Evolutionary conservation across 1,140 invertebrate genomes (phyloP), one percentile per base, ranked within the genome.

Genomic region (Drosophila quadrilineata): DNA sequence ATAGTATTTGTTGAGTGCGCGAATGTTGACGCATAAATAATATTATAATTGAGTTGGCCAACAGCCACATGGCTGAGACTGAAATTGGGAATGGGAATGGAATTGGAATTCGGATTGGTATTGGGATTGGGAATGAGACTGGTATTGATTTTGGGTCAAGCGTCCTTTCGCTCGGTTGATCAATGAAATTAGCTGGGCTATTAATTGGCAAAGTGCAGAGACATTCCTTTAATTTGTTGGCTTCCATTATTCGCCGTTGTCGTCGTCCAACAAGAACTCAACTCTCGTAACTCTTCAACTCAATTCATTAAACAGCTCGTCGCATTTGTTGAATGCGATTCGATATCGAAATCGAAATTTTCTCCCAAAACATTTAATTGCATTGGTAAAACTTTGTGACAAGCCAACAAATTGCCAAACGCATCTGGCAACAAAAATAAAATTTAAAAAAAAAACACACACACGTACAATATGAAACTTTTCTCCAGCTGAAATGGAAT

Each of bases 21-120:
- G 79, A 84, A 77, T 82, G 77, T 73, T 74, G 79, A 53, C 79
- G 79, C 77, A 84, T 84, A 84, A 84, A 84, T 84, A 84, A 77
- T 77, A 84, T 74, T 76, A 84, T 84, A 84, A 84, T 85, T 84
- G 73, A 84, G 73, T 71, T 41, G 26, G 35, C 10, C 22, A 19
- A 9, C n/a, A 48, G 22, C 58, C 40, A 63, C 50, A 52, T 60
- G 57, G 57, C 57, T 38, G 5, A 12, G 10, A 41, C 24, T 43
- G 40, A 6, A 21, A 0, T 3, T 0, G 22, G 3, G 14, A 5
- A 38, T 8, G 9, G 4, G n/a, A 8, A n/a, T 17, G 10, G 16
- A 33, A 22, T 2, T 21, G 5, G 22, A n/a, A n/a, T n/a, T n/a
- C n/a, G n/a, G n/a, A n/a, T n/a, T n/a, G n/a, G n/a, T n/a, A n/a